phyloP scores from a whole-genome alignment of 2,888 invertebrate species.

The Clitarchus hookeri region DNA sequence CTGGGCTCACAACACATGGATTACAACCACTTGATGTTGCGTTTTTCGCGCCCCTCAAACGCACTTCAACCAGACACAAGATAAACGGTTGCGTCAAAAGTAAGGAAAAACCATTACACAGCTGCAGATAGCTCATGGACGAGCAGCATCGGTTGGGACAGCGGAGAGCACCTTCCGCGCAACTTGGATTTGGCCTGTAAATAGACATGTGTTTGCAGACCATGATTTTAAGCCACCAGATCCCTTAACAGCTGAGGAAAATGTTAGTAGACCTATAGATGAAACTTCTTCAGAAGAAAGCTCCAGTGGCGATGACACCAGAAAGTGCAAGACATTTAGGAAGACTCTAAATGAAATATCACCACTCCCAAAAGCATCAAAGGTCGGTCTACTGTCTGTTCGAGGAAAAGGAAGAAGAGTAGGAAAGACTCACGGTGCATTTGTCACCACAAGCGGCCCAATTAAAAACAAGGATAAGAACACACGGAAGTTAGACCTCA shows the following conservation, averaged over 20 bases:
- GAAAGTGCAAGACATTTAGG: slow-evolving; percentile 11
- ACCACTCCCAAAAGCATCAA: slow-evolving; percentile 29
- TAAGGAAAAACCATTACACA: slow-evolving; percentile 20
- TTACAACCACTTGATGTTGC: slow-evolving; percentile 46
- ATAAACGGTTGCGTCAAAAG: slow-evolving; percentile 30
- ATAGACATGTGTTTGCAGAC: slow-evolving; percentile 37
- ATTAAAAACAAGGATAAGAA: slow-evolving; percentile 24
- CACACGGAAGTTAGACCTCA: too few relatives aligned
- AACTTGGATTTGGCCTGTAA: slow-evolving; percentile 19
- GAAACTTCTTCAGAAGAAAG: neutral
- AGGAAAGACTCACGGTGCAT: slow-evolving; percentile 31
- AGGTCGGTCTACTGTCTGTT: slow-evolving; percentile 23
- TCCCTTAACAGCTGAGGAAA: slow-evolving; percentile 19
- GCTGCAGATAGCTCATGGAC: too few relatives aligned
- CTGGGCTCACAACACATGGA: slow-evolving; percentile 44
- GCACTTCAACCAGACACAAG: slow-evolving; percentile 24
- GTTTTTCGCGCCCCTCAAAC: slow-evolving; percentile 33
- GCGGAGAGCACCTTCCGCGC: slow-evolving; percentile 22
- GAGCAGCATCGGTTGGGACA: slow-evolving; percentile 25
- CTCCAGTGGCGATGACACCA: neutral
- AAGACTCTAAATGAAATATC: slow-evolving; percentile 35
- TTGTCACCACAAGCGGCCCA: slow-evolving; percentile 35
- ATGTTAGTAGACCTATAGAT: neutral
- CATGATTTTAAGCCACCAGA: slow-evolving; percentile 32
- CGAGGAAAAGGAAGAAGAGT: slow-evolving; percentile 19